Evolutionary conservation across 2,113 vertebrate genomes (phyloP).

Genomic region (Vicugna pacos): DNA sequence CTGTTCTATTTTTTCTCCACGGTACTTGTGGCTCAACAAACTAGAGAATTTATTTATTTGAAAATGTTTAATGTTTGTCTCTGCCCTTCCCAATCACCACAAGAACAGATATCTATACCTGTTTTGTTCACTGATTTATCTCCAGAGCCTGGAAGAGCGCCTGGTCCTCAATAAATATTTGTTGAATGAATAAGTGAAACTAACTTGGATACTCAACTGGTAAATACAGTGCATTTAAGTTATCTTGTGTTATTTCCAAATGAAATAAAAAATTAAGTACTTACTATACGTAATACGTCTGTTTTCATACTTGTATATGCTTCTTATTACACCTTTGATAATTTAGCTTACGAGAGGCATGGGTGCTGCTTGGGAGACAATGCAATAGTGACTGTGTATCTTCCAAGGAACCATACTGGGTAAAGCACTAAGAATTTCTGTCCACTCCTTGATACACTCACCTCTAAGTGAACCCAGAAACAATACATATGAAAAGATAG

Average conservation of each 20-base stretch:
- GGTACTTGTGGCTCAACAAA: not conserved
- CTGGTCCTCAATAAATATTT: not conserved
- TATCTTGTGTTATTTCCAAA: not conserved
- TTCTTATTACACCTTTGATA: not conserved
- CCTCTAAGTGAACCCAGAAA: constrained; percentile 24
- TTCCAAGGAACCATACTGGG: not conserved
- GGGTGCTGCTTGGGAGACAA: not conserved
- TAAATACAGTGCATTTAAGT: not conserved
- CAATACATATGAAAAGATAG: not conserved
- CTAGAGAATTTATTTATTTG: not conserved
- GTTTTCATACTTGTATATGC: not conserved
- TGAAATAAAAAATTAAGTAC: not conserved
- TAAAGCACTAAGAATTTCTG: constrained; percentile 7
- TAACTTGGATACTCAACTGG: not conserved
- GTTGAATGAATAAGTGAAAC: constrained; percentile 3
- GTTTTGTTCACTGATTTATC: constrained; percentile 41
- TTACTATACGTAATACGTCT: not conserved
- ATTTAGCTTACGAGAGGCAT: not conserved
- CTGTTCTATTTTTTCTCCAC: not conserved
- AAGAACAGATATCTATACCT: constrained; percentile 14
- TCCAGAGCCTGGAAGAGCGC: constrained; percentile 11
- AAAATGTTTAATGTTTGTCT: constrained; percentile 24
- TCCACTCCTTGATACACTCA: not conserved
- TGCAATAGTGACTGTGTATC: not conserved
- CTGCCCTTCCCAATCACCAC: not conserved